Evolutionary conservation across 1,140 invertebrate species (phyloP).

Genomic region (Ladona fulva): DNA sequence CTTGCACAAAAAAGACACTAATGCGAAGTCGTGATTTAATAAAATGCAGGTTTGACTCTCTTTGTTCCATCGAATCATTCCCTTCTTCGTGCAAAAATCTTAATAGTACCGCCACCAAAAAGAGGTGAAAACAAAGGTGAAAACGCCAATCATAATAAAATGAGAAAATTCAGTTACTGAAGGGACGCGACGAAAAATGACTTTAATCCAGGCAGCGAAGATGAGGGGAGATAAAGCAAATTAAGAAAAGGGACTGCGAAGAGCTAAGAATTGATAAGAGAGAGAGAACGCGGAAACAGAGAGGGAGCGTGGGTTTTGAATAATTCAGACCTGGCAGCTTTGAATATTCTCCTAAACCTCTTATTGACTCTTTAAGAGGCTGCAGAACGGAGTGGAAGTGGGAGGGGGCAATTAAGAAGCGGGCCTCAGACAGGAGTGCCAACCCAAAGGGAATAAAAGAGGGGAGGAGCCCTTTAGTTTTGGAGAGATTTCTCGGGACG

Average conservation of each 20-base stretch:
- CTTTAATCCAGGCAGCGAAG: not conserved
- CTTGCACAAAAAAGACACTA: too few species aligned
- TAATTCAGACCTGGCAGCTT: not conserved
- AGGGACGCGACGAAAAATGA: too few species aligned
- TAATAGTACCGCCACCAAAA: too few species aligned
- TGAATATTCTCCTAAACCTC: not conserved
- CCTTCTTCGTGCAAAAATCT: too few species aligned
- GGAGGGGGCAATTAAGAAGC: not conserved
- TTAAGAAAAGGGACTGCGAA: not conserved
- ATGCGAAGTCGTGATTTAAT: too few species aligned
- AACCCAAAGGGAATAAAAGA: not conserved
- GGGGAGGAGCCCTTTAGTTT: not conserved
- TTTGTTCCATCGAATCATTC: too few species aligned
- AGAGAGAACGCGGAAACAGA: too few species aligned
- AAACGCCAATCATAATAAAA: too few species aligned
- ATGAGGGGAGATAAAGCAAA: not conserved
- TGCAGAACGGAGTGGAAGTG: not conserved
- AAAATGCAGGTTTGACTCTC: too few species aligned
- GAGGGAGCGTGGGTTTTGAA: not conserved
- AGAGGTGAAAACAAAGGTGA: too few species aligned
- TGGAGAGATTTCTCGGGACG: not conserved
- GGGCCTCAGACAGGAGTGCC: not conserved
- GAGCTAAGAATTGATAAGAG: too few species aligned
- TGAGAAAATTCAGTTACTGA: too few species aligned
- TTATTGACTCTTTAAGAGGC: slow-evolving; percentile 1